Percentiles rank a stretch among this genome's conserved stretches.
phyloP scores from a whole-genome alignment of 2,888 invertebrate genomes.

The Orchesella flavescens region DNA sequence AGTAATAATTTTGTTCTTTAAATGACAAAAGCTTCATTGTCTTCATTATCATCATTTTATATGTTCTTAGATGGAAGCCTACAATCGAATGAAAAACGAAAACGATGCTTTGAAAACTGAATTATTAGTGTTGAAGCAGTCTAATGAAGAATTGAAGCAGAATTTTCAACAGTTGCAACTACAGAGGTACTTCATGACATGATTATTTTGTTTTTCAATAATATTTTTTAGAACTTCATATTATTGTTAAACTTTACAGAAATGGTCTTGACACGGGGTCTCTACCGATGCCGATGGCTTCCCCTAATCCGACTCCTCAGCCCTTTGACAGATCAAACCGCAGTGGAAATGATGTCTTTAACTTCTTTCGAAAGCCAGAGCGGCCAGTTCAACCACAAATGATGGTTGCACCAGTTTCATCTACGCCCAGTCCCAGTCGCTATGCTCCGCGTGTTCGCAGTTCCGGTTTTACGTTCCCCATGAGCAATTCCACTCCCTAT shows the following conservation, averaged over 20 bases:
- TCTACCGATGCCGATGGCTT: too few species aligned
- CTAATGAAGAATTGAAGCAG: slow-evolving; percentile 81
- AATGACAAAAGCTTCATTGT: too few species aligned
- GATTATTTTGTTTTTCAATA: too few species aligned
- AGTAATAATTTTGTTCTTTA: background rate
- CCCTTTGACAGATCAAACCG: background rate
- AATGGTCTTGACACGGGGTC: background rate
- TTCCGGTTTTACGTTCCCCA: background rate
- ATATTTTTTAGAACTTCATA: too few species aligned
- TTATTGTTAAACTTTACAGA: background rate
- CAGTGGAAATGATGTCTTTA: background rate
- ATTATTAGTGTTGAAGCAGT: slow-evolving; percentile 81
- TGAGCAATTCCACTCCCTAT: background rate
- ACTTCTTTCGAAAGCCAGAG: slow-evolving; percentile 3
- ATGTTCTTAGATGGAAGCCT: background rate
- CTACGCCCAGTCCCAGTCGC: background rate
- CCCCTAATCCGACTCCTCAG: background rate
- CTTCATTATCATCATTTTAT: too few species aligned
- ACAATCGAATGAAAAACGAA: slow-evolving; percentile 1
- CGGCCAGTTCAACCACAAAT: slow-evolving; percentile 11
- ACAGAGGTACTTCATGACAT: background rate
- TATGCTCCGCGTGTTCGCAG: background rate
- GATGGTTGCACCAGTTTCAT: slow-evolving; percentile 2
- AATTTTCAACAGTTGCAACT: slow-evolving; percentile 75
- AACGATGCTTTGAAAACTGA: slow-evolving; percentile 75